Conservation (phyloP, 2,113 vertebrate species). For the Menura novaehollandiae region DNA sequence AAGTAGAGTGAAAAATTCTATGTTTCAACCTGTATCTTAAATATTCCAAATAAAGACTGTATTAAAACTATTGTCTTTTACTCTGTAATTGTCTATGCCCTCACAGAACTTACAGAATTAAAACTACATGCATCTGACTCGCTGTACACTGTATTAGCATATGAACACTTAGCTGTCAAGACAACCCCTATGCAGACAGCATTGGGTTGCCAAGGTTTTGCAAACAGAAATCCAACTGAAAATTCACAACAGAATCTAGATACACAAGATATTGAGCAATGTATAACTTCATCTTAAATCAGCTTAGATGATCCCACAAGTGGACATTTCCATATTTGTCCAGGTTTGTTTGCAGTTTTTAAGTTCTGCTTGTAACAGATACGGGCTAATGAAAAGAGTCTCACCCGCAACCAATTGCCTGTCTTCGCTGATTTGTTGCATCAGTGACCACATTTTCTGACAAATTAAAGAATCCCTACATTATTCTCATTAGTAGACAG, state of each 20-base stretch:
- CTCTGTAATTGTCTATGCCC: background rate
- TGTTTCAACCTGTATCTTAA: background rate
- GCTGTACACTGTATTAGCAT: background rate
- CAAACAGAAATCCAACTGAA: background rate
- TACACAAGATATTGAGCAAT: background rate
- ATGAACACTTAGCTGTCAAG: background rate
- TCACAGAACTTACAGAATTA: background rate
- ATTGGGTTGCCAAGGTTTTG: background rate
- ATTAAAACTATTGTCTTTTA: background rate
- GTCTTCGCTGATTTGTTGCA: conserved; percentile 1
- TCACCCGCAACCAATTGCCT: background rate
- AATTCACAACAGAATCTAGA: background rate
- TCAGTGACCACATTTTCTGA: background rate
- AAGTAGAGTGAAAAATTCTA: background rate
- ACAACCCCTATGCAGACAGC: background rate
- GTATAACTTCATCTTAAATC: background rate
- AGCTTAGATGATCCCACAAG: background rate
- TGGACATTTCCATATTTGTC: background rate
- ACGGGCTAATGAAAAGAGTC: background rate
- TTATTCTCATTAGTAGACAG: background rate
- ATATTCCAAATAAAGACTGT: background rate
- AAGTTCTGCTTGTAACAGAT: background rate
- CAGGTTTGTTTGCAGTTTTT: background rate
- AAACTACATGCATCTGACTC: background rate
- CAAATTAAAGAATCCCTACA: background rate